phyloP scores from a whole-genome alignment of 1,140 invertebrate species.

The Hyposmocoma kahamanoa region DNA sequence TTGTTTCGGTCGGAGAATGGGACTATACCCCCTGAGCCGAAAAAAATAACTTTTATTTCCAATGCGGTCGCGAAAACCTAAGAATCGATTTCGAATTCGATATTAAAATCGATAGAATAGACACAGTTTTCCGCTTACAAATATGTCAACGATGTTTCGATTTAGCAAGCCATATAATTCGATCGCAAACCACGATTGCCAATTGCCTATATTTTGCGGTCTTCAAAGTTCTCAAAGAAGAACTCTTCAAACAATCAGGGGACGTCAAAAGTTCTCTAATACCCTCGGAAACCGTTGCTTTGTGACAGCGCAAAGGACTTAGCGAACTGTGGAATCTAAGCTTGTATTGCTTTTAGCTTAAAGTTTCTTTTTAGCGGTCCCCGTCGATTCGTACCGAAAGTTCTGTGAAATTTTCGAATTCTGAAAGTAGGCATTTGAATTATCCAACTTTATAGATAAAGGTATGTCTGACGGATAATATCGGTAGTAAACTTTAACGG shows the following conservation, averaged over 20 bases:
- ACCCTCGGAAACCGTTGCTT: not conserved
- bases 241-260: conserved; percentile 1
- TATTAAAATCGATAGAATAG: too few species aligned
- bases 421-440: too few species aligned
- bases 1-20: too few species aligned
- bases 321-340: conserved; percentile 1
- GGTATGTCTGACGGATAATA: too few species aligned
- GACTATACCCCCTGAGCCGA: too few species aligned
- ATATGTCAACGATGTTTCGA: too few species aligned
- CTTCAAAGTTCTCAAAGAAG: not conserved
- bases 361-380: not conserved
- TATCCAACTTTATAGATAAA: too few species aligned
- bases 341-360: conserved; percentile 2
- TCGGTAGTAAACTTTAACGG: too few species aligned
- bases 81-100: too few species aligned
- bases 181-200: not conserved
- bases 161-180: not conserved
- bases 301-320: conserved; percentile 1
- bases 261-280: not conserved
- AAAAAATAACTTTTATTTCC: too few species aligned
- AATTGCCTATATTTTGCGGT: not conserved
- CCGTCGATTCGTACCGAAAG: not conserved
- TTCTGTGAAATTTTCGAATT: not conserved
- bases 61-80: too few species aligned
- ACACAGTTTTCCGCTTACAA: too few species aligned